Percentiles rank a stretch among this genome's conserved stretches.
Conservation (phyloP, 2,888 invertebrate genomes). For the Hipparchia sbordonii region DNA sequence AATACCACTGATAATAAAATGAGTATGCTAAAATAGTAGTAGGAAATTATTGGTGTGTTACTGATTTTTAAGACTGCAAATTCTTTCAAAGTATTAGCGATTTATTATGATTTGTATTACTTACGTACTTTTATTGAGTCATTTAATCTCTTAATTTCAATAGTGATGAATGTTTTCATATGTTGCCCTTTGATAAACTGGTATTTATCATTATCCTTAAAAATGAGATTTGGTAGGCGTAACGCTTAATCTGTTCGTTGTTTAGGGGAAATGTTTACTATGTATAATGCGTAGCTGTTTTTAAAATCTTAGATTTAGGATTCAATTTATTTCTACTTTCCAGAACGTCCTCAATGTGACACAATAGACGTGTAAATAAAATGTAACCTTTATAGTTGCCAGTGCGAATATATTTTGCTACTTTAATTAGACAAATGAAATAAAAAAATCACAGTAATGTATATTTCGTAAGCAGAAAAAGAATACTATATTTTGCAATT, state of each 20-base stretch:
- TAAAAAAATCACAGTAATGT: constrained; percentile 1
- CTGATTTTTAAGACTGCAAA: constrained; percentile 44
- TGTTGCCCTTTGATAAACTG: constrained; percentile 43
- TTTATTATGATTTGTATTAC: constrained; percentile 24
- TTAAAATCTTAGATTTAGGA: constrained; percentile 28
- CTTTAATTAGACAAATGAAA: constrained; percentile 30
- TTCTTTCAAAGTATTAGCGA: constrained; percentile 56
- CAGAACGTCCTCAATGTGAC: constrained; percentile 23
- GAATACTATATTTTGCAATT: constrained; percentile 26
- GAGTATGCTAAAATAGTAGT: not conserved
- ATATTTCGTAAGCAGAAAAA: constrained; percentile 17
- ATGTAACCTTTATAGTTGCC: constrained; percentile 22
- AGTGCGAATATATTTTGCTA: constrained; percentile 32
- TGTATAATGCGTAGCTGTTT: constrained; percentile 32
- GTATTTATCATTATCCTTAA: constrained; percentile 30
- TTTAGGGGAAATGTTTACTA: constrained; percentile 27
- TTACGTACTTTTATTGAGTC: not conserved
- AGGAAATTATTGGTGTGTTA: constrained; percentile 28
- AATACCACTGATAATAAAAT: no score
- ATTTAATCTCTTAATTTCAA: constrained; percentile 25
- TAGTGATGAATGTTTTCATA: constrained; percentile 25
- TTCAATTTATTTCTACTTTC: constrained; percentile 24
- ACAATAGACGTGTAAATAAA: constrained; percentile 33
- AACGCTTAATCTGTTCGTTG: constrained; percentile 28
- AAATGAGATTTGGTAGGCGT: constrained; percentile 47